These are phyloP conservation scores for Drosophila siamana DNA, from an alignment of 2,888 invertebrate species.

Conservation along the genomic window DNA sequence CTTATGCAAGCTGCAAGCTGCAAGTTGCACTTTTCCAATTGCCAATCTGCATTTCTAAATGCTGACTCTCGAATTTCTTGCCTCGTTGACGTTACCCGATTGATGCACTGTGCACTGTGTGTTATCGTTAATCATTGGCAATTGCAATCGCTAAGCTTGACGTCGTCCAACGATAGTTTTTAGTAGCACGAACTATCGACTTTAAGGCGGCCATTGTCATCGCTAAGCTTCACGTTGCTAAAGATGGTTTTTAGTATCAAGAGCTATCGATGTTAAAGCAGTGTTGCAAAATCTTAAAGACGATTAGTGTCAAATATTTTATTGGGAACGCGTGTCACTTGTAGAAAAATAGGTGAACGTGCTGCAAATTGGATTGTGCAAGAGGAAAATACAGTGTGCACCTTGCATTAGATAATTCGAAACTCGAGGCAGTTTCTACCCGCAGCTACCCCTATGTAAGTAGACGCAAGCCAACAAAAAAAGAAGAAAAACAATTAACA, in stretches of 20 bases:
- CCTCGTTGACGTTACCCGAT: slow-evolving; percentile 43
- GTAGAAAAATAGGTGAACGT: too few relatives aligned
- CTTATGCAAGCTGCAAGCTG: slow-evolving; percentile 49
- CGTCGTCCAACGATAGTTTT: not conserved
- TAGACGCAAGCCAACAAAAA: slow-evolving; percentile 13
- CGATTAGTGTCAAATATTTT: not conserved
- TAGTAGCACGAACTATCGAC: not conserved
- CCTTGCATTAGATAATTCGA: slow-evolving; percentile 43
- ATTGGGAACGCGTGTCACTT: not conserved
- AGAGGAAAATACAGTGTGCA: slow-evolving; percentile 27
- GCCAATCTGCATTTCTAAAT: slow-evolving; percentile 62
- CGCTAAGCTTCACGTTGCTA: not conserved
- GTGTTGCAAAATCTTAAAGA: not conserved
- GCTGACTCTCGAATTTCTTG: slow-evolving; percentile 28
- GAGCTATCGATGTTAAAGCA: not conserved
- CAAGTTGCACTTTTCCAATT: slow-evolving; percentile 45
- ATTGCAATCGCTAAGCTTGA: not conserved
- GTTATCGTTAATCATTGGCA: slow-evolving; percentile 26
- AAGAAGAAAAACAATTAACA: slow-evolving; percentile 35
- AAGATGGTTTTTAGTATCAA: not conserved
- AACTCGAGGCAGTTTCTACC: slow-evolving; percentile 30
- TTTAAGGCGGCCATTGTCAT: not conserved
- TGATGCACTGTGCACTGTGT: slow-evolving; percentile 50
- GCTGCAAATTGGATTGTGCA: not conserved
- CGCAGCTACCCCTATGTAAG: slow-evolving; percentile 58